Evolutionary conservation across 2,797 vertebrate species (phyloP).

Genomic region (Oreonectes daqikongensis): DNA sequence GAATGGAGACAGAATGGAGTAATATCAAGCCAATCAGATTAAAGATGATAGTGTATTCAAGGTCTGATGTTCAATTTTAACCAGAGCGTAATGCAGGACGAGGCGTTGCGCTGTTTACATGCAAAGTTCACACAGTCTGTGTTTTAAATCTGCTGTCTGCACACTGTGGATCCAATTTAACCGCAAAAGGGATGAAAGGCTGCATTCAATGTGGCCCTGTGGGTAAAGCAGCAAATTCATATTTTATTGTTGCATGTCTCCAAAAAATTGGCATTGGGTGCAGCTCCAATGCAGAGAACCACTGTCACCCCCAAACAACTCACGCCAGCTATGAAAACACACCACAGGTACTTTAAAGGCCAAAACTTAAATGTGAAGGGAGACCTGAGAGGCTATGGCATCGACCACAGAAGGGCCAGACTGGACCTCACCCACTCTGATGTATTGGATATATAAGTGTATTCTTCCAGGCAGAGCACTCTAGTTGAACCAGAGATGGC

Average conservation of each 20-base stretch:
- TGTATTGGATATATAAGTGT: not conserved
- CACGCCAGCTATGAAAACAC: not conserved
- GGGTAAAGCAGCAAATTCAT: not conserved
- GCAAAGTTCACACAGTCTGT: not conserved
- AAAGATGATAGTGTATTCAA: constrained; percentile 43
- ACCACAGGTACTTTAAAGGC: not conserved
- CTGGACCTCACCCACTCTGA: not conserved
- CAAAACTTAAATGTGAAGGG: not conserved
- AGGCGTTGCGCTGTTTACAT: constrained; percentile 18
- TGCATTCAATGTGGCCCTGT: not conserved
- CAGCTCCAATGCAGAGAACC: too few relatives aligned
- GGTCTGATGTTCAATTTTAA: constrained; percentile 31
- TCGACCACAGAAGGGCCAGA: not conserved
- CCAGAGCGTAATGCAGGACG: not conserved
- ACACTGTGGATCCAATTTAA: not conserved
- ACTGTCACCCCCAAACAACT: not conserved
- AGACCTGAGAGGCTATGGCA: not conserved
- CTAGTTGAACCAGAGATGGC: not conserved
- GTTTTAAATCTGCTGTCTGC: not conserved
- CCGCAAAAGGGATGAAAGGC: not conserved
- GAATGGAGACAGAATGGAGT: constrained; percentile 57
- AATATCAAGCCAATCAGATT: constrained; percentile 57
- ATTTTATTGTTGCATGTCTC: not conserved
- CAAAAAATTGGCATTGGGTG: not conserved
- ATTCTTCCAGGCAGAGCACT: not conserved